Evolutionary conservation across 2,797 vertebrate genomes (phyloP).

Genomic region (Sparus aurata): DNA sequence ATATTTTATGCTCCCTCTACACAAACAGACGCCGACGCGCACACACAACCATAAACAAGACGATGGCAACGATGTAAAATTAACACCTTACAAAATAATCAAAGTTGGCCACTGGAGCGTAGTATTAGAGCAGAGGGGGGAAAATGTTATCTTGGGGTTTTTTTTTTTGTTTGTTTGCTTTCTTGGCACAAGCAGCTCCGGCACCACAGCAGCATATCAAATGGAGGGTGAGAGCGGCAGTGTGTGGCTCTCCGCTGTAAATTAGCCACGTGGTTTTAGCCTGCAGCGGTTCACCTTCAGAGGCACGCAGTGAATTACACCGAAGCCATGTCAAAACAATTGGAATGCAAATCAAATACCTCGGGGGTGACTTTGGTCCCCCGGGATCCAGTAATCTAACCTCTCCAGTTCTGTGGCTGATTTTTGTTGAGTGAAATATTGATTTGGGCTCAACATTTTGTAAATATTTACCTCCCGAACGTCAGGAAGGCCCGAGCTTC

Average conservation of each 20-base stretch:
- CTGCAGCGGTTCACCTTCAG: constrained; percentile 82
- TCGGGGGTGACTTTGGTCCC: constrained; percentile 79
- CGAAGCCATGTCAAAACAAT: constrained; percentile 81
- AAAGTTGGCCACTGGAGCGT: constrained; percentile 64
- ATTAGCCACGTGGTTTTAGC: constrained; percentile 77
- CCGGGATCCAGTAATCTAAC: constrained; percentile 76
- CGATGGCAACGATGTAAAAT: constrained; percentile 40
- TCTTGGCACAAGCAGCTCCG: constrained; percentile 40
- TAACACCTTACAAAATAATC: constrained; percentile 71
- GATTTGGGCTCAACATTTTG: constrained; percentile 81
- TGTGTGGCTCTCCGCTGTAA: constrained; percentile 71
- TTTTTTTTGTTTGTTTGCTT: constrained; percentile 18
- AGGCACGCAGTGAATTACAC: constrained; percentile 76
- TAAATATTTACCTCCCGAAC: constrained; percentile 75
- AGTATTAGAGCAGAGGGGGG: constrained; percentile 55
- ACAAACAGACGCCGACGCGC: constrained; percentile 15
- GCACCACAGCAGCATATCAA: constrained; percentile 55
- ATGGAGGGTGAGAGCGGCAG: constrained; percentile 39
- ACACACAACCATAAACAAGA: constrained; percentile 40
- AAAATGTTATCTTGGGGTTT: constrained; percentile 17
- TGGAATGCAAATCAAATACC: constrained; percentile 84
- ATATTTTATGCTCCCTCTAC: constrained; percentile 27
- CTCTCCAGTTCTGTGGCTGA: constrained; percentile 49
- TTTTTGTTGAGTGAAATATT: constrained; percentile 77
- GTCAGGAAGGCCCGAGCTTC: constrained; percentile 17